These are phyloP conservation scores for Rhogogaster chlorosoma DNA, from an alignment of 2,888 invertebrate species.

Conservation along the genomic window DNA sequence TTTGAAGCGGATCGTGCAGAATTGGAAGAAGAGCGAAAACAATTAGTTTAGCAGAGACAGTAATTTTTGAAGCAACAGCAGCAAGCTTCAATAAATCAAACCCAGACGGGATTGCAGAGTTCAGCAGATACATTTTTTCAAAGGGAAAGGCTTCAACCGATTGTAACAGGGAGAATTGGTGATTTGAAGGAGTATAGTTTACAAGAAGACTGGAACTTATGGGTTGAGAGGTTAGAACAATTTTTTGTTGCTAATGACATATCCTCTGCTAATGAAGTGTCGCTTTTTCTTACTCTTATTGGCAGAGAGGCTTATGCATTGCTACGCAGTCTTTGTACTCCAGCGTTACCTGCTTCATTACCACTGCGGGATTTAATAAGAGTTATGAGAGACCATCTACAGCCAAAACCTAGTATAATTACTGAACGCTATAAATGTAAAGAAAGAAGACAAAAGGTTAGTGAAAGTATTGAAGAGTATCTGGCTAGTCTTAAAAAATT, in stretches of 20 bases:
- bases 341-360: constrained; percentile 40
- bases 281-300: constrained; percentile 42
- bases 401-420: no score
- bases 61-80: not conserved
- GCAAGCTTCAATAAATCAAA: not conserved
- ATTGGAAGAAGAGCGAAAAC: no score
- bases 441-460: no score
- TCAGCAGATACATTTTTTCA: not conserved
- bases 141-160: not conserved
- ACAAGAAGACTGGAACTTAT: constrained; percentile 50
- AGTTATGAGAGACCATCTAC: not conserved
- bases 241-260: constrained; percentile 51
- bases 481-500: no score
- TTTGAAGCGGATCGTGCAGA: no score
- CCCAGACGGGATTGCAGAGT: not conserved
- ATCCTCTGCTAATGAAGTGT: constrained; percentile 7
- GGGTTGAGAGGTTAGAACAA: constrained; percentile 53
- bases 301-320: constrained; percentile 40
- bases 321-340: constrained; percentile 51
- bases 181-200: constrained; percentile 30
- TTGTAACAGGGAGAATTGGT: not conserved
- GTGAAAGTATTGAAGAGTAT: no score
- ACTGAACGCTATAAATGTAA: no score
- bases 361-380: constrained; percentile 12
- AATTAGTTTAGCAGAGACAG: no score